Base-by-base conservation (phyloP, 2,888 invertebrate genomes). In the Melipona bicolor region DNA sequence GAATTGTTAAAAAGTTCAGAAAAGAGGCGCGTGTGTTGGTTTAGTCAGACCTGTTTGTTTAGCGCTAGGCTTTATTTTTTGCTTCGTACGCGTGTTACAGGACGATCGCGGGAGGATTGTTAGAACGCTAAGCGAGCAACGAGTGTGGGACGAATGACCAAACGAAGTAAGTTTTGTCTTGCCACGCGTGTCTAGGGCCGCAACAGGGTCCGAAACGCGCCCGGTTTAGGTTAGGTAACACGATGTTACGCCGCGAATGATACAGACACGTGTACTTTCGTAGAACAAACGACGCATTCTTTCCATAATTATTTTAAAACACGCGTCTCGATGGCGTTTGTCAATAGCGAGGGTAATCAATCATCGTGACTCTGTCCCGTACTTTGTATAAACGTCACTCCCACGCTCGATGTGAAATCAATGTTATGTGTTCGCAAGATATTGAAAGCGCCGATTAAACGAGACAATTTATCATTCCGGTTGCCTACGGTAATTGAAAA, bases 141-240 rank as follows among this genome's bases (percentile, higher is more conserved):
- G 17, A 77, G 59, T 49, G 69, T 54, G 74, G 19, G 68, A 11
- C 24, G 49, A 50, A 59, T 13, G n/a, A n/a, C 17, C 3, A 71
- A 54, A 49, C 69, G 43, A 77, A 67, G 82, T 87, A 76, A 88
- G 81, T 72, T 72, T 59, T 27, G 0, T 11, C 17, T 52, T 68
- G 3, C 15, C n/a, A 27, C n/a, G 11, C 62, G 32, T 21, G 69
- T 56, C 6, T 19, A 4, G 32, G n/a, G 15, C 15, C 24, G 24
- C 32, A 71, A 71, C 32, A 49, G 24, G 56, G 15, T 52, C 68
- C 3, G 32, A 27, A 32, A 32, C 32, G 32, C 32, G 32, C 0
- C 4, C 4, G 32, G 32, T 32, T 32, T 4, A 32, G 27, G 27
- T 27, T 27, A 27, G 27, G 32, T 32, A 3, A 32, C 4, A 32